These are phyloP conservation scores for Heliconius hortense DNA, from an alignment of 2,888 invertebrate species.

Conservation along the genomic window DNA sequence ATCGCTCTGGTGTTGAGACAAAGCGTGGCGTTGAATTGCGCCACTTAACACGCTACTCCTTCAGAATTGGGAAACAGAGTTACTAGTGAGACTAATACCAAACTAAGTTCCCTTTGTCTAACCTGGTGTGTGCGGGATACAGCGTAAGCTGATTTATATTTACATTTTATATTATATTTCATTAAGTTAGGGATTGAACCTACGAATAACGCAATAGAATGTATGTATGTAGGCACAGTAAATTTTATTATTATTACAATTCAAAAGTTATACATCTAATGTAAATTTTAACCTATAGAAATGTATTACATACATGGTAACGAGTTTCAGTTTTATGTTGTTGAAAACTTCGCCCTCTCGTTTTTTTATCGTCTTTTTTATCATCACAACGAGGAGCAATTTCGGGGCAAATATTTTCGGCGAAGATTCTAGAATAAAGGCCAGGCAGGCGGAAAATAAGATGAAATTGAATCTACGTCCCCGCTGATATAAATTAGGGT, in stretches of 20 bases:
- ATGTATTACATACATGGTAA: conserved; percentile 1
- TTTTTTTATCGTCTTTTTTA: conserved; percentile 22
- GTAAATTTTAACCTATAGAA: conserved; percentile 3
- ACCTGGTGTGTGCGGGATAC: too few relatives aligned
- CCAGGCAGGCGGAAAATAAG: conserved; percentile 51
- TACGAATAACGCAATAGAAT: background rate
- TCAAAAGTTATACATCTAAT: background rate
- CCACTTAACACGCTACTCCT: too few relatives aligned
- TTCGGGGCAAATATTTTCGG: conserved; percentile 24
- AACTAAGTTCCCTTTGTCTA: too few relatives aligned
- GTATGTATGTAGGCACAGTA: background rate
- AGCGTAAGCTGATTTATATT: too few relatives aligned
- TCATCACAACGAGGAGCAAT: conserved; percentile 24
- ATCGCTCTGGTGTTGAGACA: too few relatives aligned
- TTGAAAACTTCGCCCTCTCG: conserved; percentile 1
- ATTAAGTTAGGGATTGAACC: background rate
- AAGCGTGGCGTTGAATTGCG: too few relatives aligned
- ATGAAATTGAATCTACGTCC: conserved; percentile 50
- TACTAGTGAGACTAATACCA: too few relatives aligned
- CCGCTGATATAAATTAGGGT: conserved; percentile 26
- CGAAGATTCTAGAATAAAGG: conserved; percentile 27
- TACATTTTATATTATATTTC: background rate
- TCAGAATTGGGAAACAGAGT: too few relatives aligned
- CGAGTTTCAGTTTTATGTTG: conserved; percentile 16
- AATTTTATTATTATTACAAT: background rate